phyloP scores from a whole-genome alignment of 1,140 invertebrate species.

The Psix sp. region DNA sequence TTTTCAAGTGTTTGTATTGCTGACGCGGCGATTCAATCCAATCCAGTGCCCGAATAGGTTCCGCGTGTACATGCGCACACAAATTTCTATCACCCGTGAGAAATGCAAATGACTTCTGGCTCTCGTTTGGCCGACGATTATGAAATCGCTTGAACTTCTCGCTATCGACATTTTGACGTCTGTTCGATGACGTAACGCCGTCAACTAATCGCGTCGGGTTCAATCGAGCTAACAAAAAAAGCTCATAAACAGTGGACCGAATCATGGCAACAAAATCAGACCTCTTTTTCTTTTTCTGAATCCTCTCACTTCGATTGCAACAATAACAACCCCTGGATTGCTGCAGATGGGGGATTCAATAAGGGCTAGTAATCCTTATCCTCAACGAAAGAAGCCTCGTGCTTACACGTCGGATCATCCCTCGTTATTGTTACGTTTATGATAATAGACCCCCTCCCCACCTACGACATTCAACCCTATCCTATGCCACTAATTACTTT shows the following conservation, averaged over 20 bases:
- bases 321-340: constrained; percentile 73
- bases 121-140: neutral
- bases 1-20: constrained; percentile 76
- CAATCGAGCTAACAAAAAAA: constrained; percentile 73
- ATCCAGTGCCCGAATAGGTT: constrained; percentile 69
- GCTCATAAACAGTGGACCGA: constrained; percentile 72
- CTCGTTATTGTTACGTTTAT: constrained; percentile 78
- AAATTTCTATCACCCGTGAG: constrained; percentile 28
- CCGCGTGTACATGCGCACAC: constrained; percentile 3
- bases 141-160: neutral
- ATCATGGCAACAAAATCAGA: constrained; percentile 65
- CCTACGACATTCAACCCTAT: constrained; percentile 43
- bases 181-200: constrained; percentile 59
- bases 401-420: constrained; percentile 77
- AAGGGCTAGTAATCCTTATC: constrained; percentile 69
- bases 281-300: constrained; percentile 35
- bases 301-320: constrained; percentile 63
- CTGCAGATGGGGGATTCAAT: constrained; percentile 57
- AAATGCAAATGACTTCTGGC: constrained; percentile 47
- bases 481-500: constrained; percentile 48
- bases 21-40: constrained; percentile 77
- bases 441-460: constrained; percentile 69
- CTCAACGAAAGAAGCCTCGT: constrained; percentile 61
- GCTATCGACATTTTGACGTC: too few species aligned
- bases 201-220: constrained; percentile 72